Conservation (phyloP, 2,888 invertebrate species). For the Mycalesis mineus region DNA sequence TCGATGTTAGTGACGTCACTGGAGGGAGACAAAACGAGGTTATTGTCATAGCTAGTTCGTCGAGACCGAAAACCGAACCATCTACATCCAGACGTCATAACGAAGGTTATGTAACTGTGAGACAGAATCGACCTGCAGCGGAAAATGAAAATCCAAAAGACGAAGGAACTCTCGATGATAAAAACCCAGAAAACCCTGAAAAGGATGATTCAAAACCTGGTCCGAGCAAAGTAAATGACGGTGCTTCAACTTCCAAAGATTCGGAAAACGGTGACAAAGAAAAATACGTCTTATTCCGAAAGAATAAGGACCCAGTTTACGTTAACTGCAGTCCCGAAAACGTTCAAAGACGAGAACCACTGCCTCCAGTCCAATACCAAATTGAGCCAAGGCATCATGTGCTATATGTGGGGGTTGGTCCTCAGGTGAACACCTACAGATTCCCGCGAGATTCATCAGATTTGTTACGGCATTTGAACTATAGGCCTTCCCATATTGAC, state of each 20-base stretch:
- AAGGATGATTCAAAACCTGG: neutral
- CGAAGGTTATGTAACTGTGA: neutral
- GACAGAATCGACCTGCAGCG: neutral
- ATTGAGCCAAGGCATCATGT: slow-evolving; percentile 42
- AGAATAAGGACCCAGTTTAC: neutral
- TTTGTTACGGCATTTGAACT: slow-evolving; percentile 24
- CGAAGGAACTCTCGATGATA: neutral
- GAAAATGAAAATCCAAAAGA: neutral
- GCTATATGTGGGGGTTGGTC: slow-evolving; percentile 49
- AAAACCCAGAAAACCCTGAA: neutral
- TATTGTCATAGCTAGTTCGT: slow-evolving; percentile 19
- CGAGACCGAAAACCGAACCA: neutral
- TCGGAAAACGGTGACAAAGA: neutral
- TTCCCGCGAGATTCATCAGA: slow-evolving; percentile 33
- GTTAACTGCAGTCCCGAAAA: slow-evolving; percentile 24
- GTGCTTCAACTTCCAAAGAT: neutral
- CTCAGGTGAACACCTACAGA: slow-evolving; percentile 37
- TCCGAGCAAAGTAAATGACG: neutral
- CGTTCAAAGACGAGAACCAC: slow-evolving; percentile 1
- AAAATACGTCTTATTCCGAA: neutral
- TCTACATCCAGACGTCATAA: neutral
- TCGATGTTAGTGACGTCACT: slow-evolving; percentile 12
- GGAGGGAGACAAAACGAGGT: slow-evolving; percentile 18
- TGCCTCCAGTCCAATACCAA: slow-evolving; percentile 25
- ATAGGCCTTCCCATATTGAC: slow-evolving; percentile 33